A percentile compares a stretch with the other conserved stretches of the same genome.
phyloP scores from a whole-genome alignment of 2,113 vertebrate genomes.

The Hippocampus zosterae region DNA sequence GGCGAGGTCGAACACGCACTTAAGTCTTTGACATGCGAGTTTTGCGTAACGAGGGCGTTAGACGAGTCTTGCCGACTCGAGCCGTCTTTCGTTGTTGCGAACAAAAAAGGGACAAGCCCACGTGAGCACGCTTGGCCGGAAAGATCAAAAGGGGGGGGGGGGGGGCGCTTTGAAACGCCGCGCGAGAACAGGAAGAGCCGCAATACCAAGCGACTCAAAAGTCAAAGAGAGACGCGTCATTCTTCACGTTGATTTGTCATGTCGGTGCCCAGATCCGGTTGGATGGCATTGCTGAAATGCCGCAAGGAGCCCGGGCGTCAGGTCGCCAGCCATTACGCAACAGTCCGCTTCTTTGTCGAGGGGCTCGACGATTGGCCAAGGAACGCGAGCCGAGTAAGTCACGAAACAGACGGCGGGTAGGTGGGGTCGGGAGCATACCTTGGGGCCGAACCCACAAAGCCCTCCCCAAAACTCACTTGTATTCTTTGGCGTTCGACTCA shows the following conservation, averaged over 20 bases:
- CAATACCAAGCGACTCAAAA: background rate
- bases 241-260: background rate
- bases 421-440: background rate
- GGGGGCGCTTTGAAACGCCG: too few species aligned
- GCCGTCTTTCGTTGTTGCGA: background rate
- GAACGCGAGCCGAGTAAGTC: background rate
- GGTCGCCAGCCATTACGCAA: background rate
- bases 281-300: background rate
- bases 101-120: background rate
- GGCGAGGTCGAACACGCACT: background rate
- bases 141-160: too few species aligned
- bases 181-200: background rate
- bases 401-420: background rate
- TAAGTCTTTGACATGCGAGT: slow-evolving; percentile 12
- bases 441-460: too few species aligned
- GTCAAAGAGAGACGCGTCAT: background rate
- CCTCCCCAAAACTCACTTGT: too few species aligned
- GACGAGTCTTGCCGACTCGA: background rate
- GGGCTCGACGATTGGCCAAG: background rate
- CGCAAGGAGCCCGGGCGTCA: background rate
- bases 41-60: slow-evolving; percentile 1
- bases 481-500: too few species aligned
- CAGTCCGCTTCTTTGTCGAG: background rate
- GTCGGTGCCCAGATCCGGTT: background rate
- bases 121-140: too few species aligned